phyloP scores from a whole-genome alignment of 1,140 invertebrate genomes.

The Globodera ellingtonae region DNA sequence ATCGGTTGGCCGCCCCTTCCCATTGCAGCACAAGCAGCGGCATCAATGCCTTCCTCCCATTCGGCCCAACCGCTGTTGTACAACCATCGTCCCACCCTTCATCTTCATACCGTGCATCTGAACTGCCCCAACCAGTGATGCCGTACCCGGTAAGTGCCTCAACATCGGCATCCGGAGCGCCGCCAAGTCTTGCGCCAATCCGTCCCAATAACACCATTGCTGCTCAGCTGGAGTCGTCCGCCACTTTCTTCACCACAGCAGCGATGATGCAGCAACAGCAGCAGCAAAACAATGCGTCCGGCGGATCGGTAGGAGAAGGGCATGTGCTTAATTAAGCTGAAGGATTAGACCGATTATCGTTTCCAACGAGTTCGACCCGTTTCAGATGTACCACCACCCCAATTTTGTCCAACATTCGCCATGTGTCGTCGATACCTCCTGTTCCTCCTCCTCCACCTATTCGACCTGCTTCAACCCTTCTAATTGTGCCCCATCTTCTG shows the following conservation, averaged over 20 bases:
- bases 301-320: background rate
- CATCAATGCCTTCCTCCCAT: background rate
- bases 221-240: too few relatives aligned
- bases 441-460: background rate
- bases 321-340: too few relatives aligned
- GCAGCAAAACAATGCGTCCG: background rate
- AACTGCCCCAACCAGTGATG: background rate
- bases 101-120: too few relatives aligned
- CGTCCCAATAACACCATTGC: too few relatives aligned
- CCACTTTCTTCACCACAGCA: too few relatives aligned
- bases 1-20: background rate
- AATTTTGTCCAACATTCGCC: background rate
- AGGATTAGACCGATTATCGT: too few relatives aligned
- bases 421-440: background rate
- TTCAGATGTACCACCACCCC: too few relatives aligned
- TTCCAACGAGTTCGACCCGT: too few relatives aligned
- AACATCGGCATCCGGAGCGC: too few relatives aligned
- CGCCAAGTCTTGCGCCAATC: too few relatives aligned
- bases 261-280: background rate
- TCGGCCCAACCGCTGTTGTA: background rate
- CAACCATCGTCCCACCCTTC: background rate
- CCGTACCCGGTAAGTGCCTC: too few relatives aligned
- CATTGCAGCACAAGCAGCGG: background rate
- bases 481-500: background rate
- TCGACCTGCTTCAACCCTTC: background rate